These are phyloP conservation scores for Rhyzopertha dominica DNA, from an alignment of 1,140 invertebrate species.

Conservation along the genomic window DNA sequence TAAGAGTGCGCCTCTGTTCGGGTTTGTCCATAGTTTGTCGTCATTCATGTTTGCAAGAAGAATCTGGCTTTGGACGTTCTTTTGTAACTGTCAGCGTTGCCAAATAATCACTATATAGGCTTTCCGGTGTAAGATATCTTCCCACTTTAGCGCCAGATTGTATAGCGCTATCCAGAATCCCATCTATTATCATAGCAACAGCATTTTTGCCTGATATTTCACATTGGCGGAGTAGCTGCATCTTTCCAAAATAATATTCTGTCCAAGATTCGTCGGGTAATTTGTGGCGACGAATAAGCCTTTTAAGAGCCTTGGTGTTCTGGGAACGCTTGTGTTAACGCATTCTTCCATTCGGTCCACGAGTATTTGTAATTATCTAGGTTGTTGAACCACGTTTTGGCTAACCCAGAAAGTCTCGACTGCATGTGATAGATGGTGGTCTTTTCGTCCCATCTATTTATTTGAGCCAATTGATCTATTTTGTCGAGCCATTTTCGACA, in stretches of 20 bases:
- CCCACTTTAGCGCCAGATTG: slow-evolving; percentile 14
- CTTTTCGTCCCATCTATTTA: slow-evolving; percentile 17
- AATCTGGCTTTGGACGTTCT: no score
- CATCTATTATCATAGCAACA: slow-evolving; percentile 13
- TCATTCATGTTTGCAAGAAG: no score
- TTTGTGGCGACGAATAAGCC: neutral
- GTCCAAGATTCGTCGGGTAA: slow-evolving; percentile 6
- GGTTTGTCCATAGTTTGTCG: no score
- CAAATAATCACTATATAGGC: no score
- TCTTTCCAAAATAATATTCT: slow-evolving; percentile 14
- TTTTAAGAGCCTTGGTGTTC: slow-evolving; percentile 10
- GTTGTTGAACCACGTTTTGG: slow-evolving; percentile 15
- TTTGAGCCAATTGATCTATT: slow-evolving; percentile 15
- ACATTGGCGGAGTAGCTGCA: slow-evolving; percentile 9
- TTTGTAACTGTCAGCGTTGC: no score
- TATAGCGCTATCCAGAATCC: slow-evolving; percentile 9
- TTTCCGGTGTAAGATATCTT: no score
- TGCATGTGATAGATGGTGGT: slow-evolving; percentile 18
- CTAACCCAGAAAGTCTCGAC: slow-evolving; percentile 7
- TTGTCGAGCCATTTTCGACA: slow-evolving; percentile 15
- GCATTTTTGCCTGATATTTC: slow-evolving; percentile 14
- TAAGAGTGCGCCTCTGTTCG: no score
- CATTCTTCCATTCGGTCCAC: slow-evolving; percentile 12
- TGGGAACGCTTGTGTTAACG: slow-evolving; percentile 12
- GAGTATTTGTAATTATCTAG: slow-evolving; percentile 11